phyloP scores from a whole-genome alignment of 2,113 vertebrate species.

The Puffinus mauretanicus region DNA sequence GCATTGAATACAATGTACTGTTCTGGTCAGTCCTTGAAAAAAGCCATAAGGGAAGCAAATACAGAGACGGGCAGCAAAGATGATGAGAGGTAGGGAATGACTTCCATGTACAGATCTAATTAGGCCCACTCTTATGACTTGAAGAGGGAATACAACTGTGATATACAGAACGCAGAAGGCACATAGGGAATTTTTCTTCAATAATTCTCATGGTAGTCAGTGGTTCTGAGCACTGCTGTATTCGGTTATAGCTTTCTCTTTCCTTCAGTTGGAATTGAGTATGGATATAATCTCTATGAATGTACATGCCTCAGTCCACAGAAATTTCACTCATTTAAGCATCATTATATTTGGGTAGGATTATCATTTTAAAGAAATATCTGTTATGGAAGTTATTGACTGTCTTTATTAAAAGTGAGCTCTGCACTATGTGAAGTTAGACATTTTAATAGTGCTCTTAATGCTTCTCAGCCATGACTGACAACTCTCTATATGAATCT shows the following conservation, averaged over 20 bases:
- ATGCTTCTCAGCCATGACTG: background rate
- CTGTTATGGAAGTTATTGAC: background rate
- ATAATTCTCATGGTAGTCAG: background rate
- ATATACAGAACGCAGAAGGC: background rate
- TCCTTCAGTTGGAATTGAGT: background rate
- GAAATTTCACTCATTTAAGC: background rate
- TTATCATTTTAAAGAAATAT: background rate
- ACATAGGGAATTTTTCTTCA: background rate
- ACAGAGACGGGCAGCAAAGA: background rate
- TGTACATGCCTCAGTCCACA: background rate
- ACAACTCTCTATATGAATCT: background rate
- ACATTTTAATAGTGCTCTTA: background rate
- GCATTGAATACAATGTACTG: background rate
- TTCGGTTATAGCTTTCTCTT: background rate
- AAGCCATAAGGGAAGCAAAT: background rate
- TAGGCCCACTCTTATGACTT: background rate
- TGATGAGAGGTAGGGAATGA: background rate
- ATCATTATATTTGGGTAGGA: background rate
- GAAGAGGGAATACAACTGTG: background rate
- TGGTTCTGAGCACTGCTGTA: background rate
- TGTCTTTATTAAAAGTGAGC: background rate
- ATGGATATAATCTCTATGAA: background rate
- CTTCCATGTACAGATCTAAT: background rate
- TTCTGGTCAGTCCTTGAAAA: background rate
- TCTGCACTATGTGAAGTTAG: background rate